Evolutionary conservation across 2,113 vertebrate genomes (phyloP).

Genomic region (Chionomys nivalis): DNA sequence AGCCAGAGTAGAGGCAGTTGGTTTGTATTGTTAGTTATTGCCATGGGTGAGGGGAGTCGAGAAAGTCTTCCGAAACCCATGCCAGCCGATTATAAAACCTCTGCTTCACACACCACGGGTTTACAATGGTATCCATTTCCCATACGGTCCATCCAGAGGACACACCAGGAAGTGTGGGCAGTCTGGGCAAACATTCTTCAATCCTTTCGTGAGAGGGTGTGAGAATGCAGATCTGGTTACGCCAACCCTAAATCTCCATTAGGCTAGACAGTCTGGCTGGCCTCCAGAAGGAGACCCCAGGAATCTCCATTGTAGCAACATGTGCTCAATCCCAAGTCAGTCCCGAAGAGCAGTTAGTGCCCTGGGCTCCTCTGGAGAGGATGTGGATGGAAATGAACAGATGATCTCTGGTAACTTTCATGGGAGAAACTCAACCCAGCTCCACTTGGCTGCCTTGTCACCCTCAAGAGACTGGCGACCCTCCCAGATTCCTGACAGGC

Average conservation of each 20-base stretch:
- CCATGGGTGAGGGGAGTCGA: not conserved
- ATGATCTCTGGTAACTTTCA: not conserved
- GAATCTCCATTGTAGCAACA: not conserved
- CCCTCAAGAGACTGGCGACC: not conserved
- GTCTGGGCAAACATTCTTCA: constrained; percentile 30
- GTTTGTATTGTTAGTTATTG: not conserved
- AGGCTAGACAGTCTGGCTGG: constrained; percentile 12
- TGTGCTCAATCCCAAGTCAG: not conserved
- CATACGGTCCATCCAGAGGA: constrained; percentile 49
- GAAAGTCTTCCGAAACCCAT: not conserved
- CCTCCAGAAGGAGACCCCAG: not conserved
- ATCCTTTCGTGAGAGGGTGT: constrained; percentile 34
- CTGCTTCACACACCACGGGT: not conserved
- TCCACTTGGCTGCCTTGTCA: not conserved
- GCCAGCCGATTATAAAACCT: not conserved
- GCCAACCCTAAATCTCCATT: not conserved
- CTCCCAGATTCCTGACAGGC: not conserved
- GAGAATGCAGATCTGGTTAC: constrained; percentile 39
- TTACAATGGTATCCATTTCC: not conserved
- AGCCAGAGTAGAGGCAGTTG: fast-evolving
- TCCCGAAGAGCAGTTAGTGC: not conserved
- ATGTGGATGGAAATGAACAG: not conserved
- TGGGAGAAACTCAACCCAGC: not conserved
- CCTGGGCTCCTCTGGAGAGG: not conserved
- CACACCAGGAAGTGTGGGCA: constrained; percentile 55